These are phyloP conservation scores for Ctenomys sociabilis DNA, from an alignment of 2,113 vertebrate genomes.

Conservation along the genomic window DNA sequence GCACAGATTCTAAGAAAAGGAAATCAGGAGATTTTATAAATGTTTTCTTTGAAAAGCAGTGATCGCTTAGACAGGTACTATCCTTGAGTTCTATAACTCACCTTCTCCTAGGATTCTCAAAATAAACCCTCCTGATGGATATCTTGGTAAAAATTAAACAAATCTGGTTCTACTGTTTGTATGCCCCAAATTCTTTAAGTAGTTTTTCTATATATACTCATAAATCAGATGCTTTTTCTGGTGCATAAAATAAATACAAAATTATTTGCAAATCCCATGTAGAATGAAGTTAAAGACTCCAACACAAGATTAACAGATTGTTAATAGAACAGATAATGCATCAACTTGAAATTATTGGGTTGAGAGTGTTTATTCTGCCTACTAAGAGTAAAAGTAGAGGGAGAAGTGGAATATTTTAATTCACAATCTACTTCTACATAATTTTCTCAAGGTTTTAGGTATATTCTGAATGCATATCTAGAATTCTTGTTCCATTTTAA, in stretches of 20 bases:
- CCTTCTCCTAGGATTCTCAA: background rate
- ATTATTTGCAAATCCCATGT: background rate
- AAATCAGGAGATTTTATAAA: slow-evolving; percentile 1
- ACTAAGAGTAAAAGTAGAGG: background rate
- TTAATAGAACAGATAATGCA: background rate
- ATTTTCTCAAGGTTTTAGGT: slow-evolving; percentile 18
- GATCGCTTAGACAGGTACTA: background rate
- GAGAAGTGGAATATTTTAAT: background rate
- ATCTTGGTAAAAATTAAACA: background rate
- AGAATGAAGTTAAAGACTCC: background rate
- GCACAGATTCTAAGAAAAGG: background rate
- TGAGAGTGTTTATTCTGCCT: background rate
- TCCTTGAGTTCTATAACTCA: background rate
- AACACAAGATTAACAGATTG: background rate
- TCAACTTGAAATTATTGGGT: background rate
- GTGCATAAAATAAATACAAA: background rate
- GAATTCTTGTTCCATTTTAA: background rate
- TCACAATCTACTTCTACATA: background rate
- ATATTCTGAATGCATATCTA: background rate
- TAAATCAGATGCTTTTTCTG: background rate
- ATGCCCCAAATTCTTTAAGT: background rate
- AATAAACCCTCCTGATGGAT: background rate
- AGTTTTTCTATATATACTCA: background rate
- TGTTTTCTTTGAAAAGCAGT: background rate
- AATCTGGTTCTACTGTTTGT: background rate